phyloP scores from a whole-genome alignment of 2,113 vertebrate species.

The Nothobranchius furzeri region DNA sequence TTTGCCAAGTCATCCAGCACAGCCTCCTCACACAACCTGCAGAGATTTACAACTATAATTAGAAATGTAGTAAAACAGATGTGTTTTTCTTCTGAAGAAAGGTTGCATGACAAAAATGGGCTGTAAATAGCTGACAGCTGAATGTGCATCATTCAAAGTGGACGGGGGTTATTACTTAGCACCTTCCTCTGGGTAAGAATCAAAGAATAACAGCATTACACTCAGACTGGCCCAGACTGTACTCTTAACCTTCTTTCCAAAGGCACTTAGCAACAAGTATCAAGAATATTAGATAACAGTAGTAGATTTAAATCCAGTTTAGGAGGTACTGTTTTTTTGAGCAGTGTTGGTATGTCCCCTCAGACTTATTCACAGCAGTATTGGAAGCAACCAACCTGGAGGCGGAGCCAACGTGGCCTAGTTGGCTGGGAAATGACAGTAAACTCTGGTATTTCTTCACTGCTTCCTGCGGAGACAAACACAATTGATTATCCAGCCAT shows the following conservation, averaged over 20 bases:
- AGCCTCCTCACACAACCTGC: slow-evolving; percentile 79
- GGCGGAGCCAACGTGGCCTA: slow-evolving; percentile 79
- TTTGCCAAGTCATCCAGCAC: slow-evolving; percentile 79
- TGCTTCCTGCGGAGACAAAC: slow-evolving; percentile 77
- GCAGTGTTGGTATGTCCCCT: slow-evolving; percentile 9
- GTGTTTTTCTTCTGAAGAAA: background rate
- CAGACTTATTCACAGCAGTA: slow-evolving; percentile 12
- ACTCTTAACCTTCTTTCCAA: slow-evolving; percentile 44
- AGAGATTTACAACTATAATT: slow-evolving; percentile 5
- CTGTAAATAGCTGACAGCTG: background rate
- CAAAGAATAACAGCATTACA: background rate
- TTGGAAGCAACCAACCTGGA: slow-evolving; percentile 74
- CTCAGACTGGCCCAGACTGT: slow-evolving; percentile 12
- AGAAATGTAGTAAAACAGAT: slow-evolving; percentile 1
- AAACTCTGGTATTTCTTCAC: slow-evolving; percentile 83
- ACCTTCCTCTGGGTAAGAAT: background rate
- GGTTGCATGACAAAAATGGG: background rate
- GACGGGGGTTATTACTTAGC: background rate
- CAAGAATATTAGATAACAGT: slow-evolving; percentile 10
- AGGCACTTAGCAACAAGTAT: slow-evolving; percentile 2
- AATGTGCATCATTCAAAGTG: background rate
- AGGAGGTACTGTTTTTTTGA: slow-evolving; percentile 15
- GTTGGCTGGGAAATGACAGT: slow-evolving; percentile 80
- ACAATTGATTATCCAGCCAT: slow-evolving; percentile 66
- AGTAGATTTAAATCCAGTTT: slow-evolving; percentile 20